Percentiles rank a stretch among this genome's conserved stretches.
These are phyloP conservation scores for Parauchenoglanis ngamensis DNA, from an alignment of 2,797 vertebrate genomes.

Conservation along the genomic window DNA sequence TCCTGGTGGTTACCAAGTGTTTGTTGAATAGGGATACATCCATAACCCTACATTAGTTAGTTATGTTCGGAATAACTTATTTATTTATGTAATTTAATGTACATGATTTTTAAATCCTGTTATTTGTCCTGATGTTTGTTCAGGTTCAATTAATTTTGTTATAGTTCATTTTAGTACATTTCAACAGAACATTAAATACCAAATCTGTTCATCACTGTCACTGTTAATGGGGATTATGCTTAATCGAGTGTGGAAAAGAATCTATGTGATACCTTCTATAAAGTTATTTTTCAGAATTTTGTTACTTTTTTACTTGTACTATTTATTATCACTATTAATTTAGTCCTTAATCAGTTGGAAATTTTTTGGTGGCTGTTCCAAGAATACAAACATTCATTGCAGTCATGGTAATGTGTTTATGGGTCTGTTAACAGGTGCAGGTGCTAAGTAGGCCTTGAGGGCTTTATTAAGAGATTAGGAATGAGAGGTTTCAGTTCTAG, in stretches of 20 bases:
- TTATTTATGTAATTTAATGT: not conserved
- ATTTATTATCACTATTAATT: not conserved
- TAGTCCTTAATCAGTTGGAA: not conserved
- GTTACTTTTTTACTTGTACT: not conserved
- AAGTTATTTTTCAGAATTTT: not conserved
- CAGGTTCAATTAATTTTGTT: not conserved
- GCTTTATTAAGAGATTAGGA: not conserved
- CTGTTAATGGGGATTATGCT: not conserved
- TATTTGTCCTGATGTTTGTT: not conserved
- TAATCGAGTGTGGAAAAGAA: not conserved
- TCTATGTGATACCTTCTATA: not conserved
- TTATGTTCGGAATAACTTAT: not conserved
- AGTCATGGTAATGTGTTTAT: not conserved
- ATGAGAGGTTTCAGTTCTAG: not conserved
- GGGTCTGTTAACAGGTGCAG: constrained; percentile 1
- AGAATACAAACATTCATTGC: not conserved
- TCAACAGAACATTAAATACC: not conserved
- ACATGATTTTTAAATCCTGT: not conserved
- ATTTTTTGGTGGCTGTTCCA: not conserved
- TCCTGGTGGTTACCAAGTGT: not conserved
- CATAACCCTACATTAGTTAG: not conserved
- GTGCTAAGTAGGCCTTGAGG: not conserved
- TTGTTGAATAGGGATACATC: not conserved
- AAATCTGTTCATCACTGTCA: not conserved
- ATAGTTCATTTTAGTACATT: not conserved